Evolutionary conservation across 2,797 vertebrate genomes (phyloP).

Genomic region (Pelobates cultripes): DNA sequence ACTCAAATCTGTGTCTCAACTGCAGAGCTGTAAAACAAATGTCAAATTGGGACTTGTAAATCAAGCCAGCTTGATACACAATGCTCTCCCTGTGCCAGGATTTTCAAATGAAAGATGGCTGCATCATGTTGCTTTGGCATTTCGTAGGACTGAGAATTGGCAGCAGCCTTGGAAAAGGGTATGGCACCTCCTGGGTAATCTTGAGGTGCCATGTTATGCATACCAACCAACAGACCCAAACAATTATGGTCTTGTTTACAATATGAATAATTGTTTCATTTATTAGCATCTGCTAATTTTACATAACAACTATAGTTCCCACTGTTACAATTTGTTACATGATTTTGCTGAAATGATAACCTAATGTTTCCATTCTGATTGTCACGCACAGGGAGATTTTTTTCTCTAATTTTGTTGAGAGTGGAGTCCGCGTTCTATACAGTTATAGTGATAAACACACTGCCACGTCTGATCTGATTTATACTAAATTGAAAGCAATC

Average conservation of each 20-base stretch:
- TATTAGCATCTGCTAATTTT: conserved; percentile 18
- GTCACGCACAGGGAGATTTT: not conserved
- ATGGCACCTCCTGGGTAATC: conserved; percentile 15
- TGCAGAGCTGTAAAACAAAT: not conserved
- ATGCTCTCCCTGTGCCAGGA: conserved; percentile 42
- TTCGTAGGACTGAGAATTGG: not conserved
- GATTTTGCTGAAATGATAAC: not conserved
- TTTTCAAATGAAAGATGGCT: conserved; percentile 42
- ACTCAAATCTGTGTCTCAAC: conserved; percentile 50
- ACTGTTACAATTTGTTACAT: not conserved
- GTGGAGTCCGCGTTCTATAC: not conserved
- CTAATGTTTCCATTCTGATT: conserved; percentile 4
- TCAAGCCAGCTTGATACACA: conserved; percentile 31
- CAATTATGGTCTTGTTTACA: conserved; percentile 19
- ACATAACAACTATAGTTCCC: not conserved
- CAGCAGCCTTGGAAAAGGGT: not conserved
- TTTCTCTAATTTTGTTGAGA: conserved; percentile 5
- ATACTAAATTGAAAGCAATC: conserved; percentile 18
- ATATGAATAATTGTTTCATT: conserved; percentile 9
- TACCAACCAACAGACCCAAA: conserved; percentile 3
- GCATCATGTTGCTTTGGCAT: not conserved
- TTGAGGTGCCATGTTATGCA: conserved; percentile 14
- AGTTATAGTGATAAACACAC: not conserved
- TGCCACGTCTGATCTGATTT: not conserved
- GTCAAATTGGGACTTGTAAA: conserved; percentile 35